Conservation (phyloP, 2,113 vertebrate genomes). For the Onychostoma macrolepis region DNA sequence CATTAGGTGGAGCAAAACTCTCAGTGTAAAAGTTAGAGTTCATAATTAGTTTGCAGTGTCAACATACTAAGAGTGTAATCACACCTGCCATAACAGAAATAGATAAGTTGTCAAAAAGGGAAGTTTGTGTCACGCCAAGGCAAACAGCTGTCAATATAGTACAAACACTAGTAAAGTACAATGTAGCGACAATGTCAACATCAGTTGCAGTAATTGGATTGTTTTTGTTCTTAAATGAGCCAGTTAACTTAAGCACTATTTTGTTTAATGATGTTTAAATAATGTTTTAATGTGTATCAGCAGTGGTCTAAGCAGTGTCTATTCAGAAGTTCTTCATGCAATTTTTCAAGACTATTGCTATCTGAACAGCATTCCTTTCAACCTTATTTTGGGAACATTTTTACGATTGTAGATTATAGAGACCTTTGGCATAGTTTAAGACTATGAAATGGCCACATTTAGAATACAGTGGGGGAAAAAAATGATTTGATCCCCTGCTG, state of each 20-base stretch:
- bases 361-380: slow-evolving; percentile 26
- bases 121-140: neutral
- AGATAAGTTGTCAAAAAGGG: neutral
- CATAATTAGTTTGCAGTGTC: neutral
- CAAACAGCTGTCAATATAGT: neutral
- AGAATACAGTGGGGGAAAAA: no score
- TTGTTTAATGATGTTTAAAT: neutral
- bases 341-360: neutral
- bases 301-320: neutral
- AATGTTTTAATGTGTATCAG: neutral
- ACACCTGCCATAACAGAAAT: neutral
- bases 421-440: neutral
- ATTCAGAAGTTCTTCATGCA: neutral
- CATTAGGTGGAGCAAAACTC: slow-evolving; percentile 64
- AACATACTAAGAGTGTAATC: neutral
- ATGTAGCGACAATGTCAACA: neutral
- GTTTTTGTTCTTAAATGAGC: neutral
- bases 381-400: neutral
- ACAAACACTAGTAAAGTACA: neutral
- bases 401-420: neutral
- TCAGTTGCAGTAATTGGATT: neutral
- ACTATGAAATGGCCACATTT: neutral
- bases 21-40: neutral
- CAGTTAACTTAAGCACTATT: neutral
- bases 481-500: no score